Evolutionary conservation across 2,113 vertebrate species (phyloP).

Genomic region (Pholis gunnellus): DNA sequence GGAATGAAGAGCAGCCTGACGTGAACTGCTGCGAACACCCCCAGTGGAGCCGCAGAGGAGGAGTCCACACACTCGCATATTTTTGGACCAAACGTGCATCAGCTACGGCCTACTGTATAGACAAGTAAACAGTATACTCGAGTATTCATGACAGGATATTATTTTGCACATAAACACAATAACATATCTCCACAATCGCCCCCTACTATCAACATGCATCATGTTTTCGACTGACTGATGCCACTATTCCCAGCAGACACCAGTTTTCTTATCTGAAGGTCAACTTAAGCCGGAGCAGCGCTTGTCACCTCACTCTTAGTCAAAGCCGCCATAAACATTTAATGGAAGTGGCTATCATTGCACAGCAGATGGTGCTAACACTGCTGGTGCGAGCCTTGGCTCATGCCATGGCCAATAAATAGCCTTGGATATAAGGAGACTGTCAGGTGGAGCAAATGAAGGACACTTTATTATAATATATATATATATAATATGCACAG

Average conservation of each 20-base stretch:
- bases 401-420: conserved; percentile 69
- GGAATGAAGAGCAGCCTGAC: conserved; percentile 53
- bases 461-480: conserved; percentile 43
- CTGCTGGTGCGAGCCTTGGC: conserved; percentile 41
- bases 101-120: neutral
- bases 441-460: conserved; percentile 47
- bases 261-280: conserved; percentile 74
- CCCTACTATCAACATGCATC: conserved; percentile 22
- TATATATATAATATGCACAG: conserved; percentile 22
- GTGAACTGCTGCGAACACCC: conserved; percentile 55
- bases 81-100: conserved; percentile 37
- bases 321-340: conserved; percentile 74
- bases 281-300: conserved; percentile 52
- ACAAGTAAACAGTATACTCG: neutral
- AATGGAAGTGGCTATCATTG: conserved; percentile 75
- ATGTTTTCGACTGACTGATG: conserved; percentile 31
- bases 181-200: conserved; percentile 20
- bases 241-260: conserved; percentile 32
- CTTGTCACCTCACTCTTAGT: conserved; percentile 64
- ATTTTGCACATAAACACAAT: conserved; percentile 22
- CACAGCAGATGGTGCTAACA: conserved; percentile 77
- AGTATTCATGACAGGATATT: conserved; percentile 38
- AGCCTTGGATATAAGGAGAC: conserved; percentile 58
- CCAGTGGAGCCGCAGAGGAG: conserved; percentile 40
- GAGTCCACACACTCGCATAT: conserved; percentile 4